Evolutionary conservation across 2,888 invertebrate species (phyloP).

Genomic region (Cynaeus angustus): DNA sequence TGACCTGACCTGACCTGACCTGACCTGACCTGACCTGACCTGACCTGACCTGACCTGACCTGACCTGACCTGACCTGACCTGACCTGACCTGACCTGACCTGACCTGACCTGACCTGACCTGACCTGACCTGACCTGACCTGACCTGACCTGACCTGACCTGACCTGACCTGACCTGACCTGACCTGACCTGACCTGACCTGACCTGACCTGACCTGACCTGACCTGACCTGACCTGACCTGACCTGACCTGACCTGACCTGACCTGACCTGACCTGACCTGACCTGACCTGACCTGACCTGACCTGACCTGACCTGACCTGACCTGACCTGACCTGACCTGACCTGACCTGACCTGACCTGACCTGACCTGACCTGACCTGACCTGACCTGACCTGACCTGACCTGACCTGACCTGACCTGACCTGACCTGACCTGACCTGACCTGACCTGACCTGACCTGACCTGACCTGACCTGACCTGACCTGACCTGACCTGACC

Average conservation of each 20-base stretch:
- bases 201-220: background rate
- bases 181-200: no score
- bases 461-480: slow-evolving; percentile 11
- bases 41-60: no score
- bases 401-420: slow-evolving; percentile 11
- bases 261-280: slow-evolving; percentile 11
- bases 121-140: no score
- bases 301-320: slow-evolving; percentile 11
- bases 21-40: no score
- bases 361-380: slow-evolving; percentile 11
- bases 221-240: slow-evolving; percentile 11
- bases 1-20: no score
- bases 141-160: no score
- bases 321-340: slow-evolving; percentile 11
- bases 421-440: slow-evolving; percentile 11
- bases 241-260: slow-evolving; percentile 11
- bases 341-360: slow-evolving; percentile 11
- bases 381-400: slow-evolving; percentile 11
- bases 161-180: no score
- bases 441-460: slow-evolving; percentile 11
- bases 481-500: slow-evolving; percentile 11
- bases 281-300: slow-evolving; percentile 11
- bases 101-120: no score
- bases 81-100: no score
- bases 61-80: no score